phyloP scores from a whole-genome alignment of 2,888 invertebrate genomes.

The Zootermopsis nevadensis region DNA sequence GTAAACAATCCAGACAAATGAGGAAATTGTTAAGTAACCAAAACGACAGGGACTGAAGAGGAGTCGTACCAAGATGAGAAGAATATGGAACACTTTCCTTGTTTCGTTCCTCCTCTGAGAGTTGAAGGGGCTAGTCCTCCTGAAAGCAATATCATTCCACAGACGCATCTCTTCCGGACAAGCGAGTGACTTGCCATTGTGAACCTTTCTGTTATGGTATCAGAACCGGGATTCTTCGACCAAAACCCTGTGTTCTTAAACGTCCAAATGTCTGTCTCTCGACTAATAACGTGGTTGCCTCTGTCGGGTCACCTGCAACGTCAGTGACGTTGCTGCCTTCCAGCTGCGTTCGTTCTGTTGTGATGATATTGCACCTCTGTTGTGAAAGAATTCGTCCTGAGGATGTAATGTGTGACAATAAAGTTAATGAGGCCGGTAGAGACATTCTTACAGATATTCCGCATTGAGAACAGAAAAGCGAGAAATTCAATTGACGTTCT shows the following conservation, averaged over 20 bases:
- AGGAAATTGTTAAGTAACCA: not conserved
- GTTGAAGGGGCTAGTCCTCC: not conserved
- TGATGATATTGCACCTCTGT: too few species aligned
- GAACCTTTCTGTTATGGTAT: not conserved
- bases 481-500: too few species aligned
- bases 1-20: not conserved
- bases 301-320: too few species aligned
- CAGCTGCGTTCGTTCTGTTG: too few species aligned
- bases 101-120: slow-evolving; percentile 1
- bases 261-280: too few species aligned
- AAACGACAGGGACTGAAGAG: not conserved
- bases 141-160: not conserved
- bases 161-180: not conserved
- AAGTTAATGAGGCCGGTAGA: too few species aligned
- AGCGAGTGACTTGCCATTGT: not conserved
- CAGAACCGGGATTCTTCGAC: not conserved
- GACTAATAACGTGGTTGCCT: too few species aligned
- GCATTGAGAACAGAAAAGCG: too few species aligned
- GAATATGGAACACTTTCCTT: not conserved
- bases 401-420: too few species aligned
- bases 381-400: too few species aligned
- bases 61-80: not conserved
- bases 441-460: too few species aligned
- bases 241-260: not conserved
- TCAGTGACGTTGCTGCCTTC: too few species aligned